Evolutionary conservation across 1,140 invertebrate species (phyloP), one percentile per base, ranked within the genome.

Genomic region (Achroia grisella): DNA sequence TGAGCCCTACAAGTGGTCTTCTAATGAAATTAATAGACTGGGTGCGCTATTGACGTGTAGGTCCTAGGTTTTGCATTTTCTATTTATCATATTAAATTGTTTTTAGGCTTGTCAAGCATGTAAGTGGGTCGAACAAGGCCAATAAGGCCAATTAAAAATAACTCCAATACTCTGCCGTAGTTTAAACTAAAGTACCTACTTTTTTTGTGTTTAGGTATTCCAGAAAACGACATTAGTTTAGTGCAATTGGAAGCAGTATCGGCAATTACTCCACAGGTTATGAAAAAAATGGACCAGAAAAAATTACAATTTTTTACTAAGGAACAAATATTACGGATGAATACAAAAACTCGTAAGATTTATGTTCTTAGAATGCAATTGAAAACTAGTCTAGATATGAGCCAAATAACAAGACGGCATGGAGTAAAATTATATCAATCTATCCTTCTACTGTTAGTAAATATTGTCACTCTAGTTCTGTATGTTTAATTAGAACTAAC

Each of bases 301-400:
- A 80, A 78, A 31, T 45, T 84, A 4, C 42, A 70, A 41, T 78
- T 55, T 50, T 84, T 84, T 42, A 78, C 75, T 4, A 73, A 73
- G 36, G 67, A 71, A 37, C 80, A 84, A 61, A 73, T 83, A 61
- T 39, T 74, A 39, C 54, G 74, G 42, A 73, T 81, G 77, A 66
- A 59, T 44, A 51, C 61, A 12, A 71, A 68, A 55, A 67, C 79
- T 10, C 56, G 77, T 39, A 45, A 71, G 15, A 70, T 81, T 47
- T 83, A 74, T 51, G 67, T 83, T 47, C 59, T 83, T 52, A 60
- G 79, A 37, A 62, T 79, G 56, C 75, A 78, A 34, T 58, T 83
- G 48, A 67, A 44, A 49, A 57, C 47, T 47, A 83, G 75, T 48
- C 54, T 77, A 12, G 71, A 75, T 60, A 74, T 66, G 34, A 71